phyloP scores from a whole-genome alignment of 2,113 vertebrate genomes.

The Eublepharis macularius region DNA sequence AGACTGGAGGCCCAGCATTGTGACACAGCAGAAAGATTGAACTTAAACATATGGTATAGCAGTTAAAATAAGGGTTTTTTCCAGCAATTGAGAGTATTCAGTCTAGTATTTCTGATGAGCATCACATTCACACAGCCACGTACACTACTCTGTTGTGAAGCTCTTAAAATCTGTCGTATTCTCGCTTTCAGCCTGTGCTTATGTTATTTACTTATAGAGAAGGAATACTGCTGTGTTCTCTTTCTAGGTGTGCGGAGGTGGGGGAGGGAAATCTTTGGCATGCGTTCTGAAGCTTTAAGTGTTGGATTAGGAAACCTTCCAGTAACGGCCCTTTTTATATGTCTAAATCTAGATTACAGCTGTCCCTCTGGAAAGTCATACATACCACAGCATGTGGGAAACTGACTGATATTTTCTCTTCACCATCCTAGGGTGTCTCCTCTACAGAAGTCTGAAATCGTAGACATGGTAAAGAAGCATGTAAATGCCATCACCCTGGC shows the following conservation, averaged over 20 bases:
- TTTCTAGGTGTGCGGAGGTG: slow-evolving; percentile 29
- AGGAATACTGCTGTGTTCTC: slow-evolving; percentile 52
- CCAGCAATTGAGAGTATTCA: background rate
- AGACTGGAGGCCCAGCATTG: background rate
- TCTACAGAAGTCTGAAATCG: slow-evolving; percentile 98
- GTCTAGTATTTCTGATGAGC: background rate
- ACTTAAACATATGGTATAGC: rapidly evolving
- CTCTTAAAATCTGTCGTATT: background rate
- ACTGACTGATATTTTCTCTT: slow-evolving; percentile 59
- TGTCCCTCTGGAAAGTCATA: slow-evolving; percentile 55
- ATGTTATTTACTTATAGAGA: slow-evolving; percentile 27
- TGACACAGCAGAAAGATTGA: background rate
- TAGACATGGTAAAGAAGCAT: slow-evolving; percentile 97
- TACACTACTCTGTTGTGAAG: background rate
- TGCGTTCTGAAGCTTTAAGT: slow-evolving; percentile 46
- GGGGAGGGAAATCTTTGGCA: slow-evolving; percentile 57
- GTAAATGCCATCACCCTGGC: slow-evolving; percentile 98
- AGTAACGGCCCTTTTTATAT: slow-evolving; percentile 57
- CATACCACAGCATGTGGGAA: slow-evolving; percentile 46
- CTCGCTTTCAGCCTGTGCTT: background rate
- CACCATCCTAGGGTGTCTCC: slow-evolving; percentile 89
- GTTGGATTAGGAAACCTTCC: slow-evolving; percentile 59
- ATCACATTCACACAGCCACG: rapidly evolving
- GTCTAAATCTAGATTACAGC: slow-evolving; percentile 71
- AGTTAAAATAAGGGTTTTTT: background rate